Percentiles rank a stretch among this genome's conserved stretches.
These are phyloP conservation scores for Salminus brasiliensis DNA, from an alignment of 2,113 vertebrate species.

Conservation along the genomic window DNA sequence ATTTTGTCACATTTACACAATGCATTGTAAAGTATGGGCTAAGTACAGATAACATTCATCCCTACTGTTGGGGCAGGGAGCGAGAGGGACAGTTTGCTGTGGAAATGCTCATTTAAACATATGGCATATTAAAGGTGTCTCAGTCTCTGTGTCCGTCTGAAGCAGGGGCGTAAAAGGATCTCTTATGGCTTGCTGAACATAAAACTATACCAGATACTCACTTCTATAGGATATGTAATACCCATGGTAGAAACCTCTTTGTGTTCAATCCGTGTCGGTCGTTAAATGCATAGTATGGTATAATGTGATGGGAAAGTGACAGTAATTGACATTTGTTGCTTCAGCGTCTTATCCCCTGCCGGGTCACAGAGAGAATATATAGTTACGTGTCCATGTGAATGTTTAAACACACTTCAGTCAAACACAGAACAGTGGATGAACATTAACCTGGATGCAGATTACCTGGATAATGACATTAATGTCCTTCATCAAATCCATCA, in stretches of 20 bases:
- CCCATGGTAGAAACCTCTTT: background rate
- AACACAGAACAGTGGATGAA: conserved; percentile 9
- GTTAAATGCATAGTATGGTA: conserved; percentile 39
- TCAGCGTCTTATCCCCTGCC: background rate
- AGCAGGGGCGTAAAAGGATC: conserved; percentile 11
- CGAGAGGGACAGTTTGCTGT: conserved; percentile 46
- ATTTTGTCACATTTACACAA: conserved; percentile 76
- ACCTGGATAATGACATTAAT: conserved; percentile 29
- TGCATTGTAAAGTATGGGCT: conserved; percentile 76
- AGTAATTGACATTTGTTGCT: conserved; percentile 18
- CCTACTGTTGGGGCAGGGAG: conserved; percentile 54
- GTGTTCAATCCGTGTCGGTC: conserved; percentile 11
- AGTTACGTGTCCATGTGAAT: conserved; percentile 26
- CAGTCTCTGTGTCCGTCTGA: conserved; percentile 19
- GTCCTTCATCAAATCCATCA: conserved; percentile 19
- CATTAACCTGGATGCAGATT: conserved; percentile 37
- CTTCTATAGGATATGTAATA: conserved; percentile 9
- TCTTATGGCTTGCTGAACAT: conserved; percentile 9
- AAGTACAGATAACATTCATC: conserved; percentile 74
- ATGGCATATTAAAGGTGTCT: conserved; percentile 31
- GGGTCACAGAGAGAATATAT: background rate
- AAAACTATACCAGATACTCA: conserved; percentile 19
- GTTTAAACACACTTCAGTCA: conserved; percentile 12
- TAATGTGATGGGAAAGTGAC: conserved; percentile 26
- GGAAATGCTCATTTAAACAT: conserved; percentile 42